Conservation (phyloP, 2,888 invertebrate species). For the Netelia inedita region DNA sequence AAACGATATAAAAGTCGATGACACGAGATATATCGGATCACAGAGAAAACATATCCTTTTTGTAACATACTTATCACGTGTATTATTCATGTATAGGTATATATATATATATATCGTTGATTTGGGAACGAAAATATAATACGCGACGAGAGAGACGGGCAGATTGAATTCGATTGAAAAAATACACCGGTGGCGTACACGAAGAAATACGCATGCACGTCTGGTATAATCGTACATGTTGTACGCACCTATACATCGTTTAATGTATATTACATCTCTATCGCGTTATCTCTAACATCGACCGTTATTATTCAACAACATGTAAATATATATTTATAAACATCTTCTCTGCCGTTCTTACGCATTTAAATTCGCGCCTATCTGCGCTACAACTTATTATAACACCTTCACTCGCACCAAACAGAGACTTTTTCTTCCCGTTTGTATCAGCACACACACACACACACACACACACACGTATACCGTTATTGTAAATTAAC, state of each 20-base stretch:
- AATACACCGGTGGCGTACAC: conserved; percentile 47
- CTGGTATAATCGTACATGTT: not conserved
- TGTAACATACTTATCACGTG: too few species aligned
- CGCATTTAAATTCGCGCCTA: conserved; percentile 27
- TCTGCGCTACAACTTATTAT: conserved; percentile 8
- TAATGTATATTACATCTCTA: not conserved
- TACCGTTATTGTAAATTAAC: not conserved
- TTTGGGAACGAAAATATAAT: not conserved
- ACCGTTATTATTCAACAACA: conserved; percentile 71
- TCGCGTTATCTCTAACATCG: conserved; percentile 70
- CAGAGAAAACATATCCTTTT: too few species aligned
- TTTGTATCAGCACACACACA: not conserved
- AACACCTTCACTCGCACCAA: conserved; percentile 47
- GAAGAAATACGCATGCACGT: conserved; percentile 51
- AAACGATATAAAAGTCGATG: not conserved
- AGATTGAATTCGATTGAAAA: conserved; percentile 6
- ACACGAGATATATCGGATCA: too few species aligned
- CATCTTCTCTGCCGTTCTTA: conserved; percentile 40
- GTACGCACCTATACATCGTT: too few species aligned
- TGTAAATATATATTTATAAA: conserved; percentile 75
- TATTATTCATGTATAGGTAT: too few species aligned
- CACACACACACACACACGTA: not conserved
- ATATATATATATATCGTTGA: not conserved
- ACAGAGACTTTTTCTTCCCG: not conserved
- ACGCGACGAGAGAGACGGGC: too few species aligned